These are phyloP conservation scores for Halcyon leucocephala DNA, from an alignment of 2,797 vertebrate species.

Conservation along the genomic window DNA sequence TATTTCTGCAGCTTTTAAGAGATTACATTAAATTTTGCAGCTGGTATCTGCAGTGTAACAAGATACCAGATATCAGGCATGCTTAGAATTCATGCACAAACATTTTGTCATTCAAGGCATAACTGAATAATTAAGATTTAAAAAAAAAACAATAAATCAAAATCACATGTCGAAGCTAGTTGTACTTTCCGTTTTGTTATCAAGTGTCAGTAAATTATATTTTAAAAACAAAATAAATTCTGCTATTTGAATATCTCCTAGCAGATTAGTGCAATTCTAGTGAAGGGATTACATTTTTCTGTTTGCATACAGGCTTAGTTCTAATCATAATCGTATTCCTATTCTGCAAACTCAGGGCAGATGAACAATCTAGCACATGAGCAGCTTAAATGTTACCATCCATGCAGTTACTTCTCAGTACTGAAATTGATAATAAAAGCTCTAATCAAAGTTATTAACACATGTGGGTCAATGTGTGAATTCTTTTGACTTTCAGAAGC, in stretches of 20 bases:
- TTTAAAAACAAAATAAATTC: neutral
- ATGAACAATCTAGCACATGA: neutral
- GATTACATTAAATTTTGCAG: neutral
- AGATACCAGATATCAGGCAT: fast-evolving
- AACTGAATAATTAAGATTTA: neutral
- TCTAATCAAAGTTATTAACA: neutral
- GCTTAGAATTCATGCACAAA: neutral
- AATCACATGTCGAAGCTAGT: neutral
- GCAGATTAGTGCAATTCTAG: neutral
- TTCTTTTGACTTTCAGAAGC: neutral
- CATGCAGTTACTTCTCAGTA: neutral
- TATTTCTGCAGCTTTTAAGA: neutral
- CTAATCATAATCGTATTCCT: neutral
- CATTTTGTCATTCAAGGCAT: neutral
- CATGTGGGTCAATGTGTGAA: neutral
- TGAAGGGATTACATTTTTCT: neutral
- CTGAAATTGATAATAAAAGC: neutral
- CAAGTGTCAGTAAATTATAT: neutral
- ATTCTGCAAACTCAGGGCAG: neutral
- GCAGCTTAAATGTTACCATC: neutral
- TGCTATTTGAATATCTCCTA: neutral
- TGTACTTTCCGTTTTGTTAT: neutral
- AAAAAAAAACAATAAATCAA: too few species aligned
- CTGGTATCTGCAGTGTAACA: neutral
- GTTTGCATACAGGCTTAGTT: neutral